Evolutionary conservation across 2,888 invertebrate species (phyloP).

Genomic region (Oscheius sp.): DNA sequence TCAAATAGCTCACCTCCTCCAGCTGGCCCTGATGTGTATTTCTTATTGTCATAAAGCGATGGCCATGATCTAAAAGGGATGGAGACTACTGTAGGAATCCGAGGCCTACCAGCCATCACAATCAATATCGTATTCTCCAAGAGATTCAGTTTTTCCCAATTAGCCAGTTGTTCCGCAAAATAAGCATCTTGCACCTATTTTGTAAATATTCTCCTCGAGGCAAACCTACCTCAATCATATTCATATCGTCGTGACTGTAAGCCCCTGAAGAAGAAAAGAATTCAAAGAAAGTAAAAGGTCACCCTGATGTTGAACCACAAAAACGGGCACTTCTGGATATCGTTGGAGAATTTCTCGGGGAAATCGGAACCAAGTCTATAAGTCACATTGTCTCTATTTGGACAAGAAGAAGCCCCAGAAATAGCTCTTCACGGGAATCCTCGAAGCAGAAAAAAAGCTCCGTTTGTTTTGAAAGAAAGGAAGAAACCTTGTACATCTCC

Average conservation of each 20-base stretch:
- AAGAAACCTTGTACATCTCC: conserved; percentile 76
- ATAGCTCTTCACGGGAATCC: too few species aligned
- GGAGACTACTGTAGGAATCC: too few species aligned
- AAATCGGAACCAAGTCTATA: conserved; percentile 64
- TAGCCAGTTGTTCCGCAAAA: background rate
- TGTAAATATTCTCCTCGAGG: conserved; percentile 34
- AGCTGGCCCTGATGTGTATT: conserved; percentile 83
- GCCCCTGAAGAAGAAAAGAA: too few species aligned
- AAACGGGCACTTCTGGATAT: conserved; percentile 80
- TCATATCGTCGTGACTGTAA: conserved; percentile 85
- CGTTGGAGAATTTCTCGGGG: conserved; percentile 75
- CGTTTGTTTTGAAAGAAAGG: background rate
- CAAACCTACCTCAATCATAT: conserved; percentile 76
- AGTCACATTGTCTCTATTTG: background rate
- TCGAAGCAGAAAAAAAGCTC: too few species aligned
- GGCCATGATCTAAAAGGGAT: conserved; percentile 96
- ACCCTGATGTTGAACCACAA: conserved; percentile 84
- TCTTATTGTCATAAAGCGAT: conserved; percentile 83
- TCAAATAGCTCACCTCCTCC: conserved; percentile 26
- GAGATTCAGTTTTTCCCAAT: conserved; percentile 69
- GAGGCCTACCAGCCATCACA: conserved; percentile 87
- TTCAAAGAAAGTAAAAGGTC: too few species aligned
- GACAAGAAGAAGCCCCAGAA: background rate
- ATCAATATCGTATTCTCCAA: conserved; percentile 84
- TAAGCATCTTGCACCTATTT: conserved; percentile 8